These are phyloP conservation scores for Gymnoscopelus braueri DNA, from an alignment of 2,797 vertebrate species.

Conservation along the genomic window DNA sequence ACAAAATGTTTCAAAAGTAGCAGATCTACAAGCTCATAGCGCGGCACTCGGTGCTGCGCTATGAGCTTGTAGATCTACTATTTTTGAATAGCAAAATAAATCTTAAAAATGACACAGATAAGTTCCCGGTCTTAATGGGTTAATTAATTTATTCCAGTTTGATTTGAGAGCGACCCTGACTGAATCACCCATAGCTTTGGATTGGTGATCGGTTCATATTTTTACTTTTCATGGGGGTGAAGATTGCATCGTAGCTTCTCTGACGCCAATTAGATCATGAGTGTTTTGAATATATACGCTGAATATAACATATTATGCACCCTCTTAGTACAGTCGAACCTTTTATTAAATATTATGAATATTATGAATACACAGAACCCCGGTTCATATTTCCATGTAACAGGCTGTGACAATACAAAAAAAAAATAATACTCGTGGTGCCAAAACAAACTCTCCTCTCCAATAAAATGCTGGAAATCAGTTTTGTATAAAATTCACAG, in stretches of 20 bases:
- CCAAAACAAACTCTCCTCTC: conserved; percentile 35
- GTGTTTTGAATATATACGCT: no score
- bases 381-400: background rate
- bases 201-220: background rate
- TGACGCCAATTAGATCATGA: background rate
- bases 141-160: conserved; percentile 48
- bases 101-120: no score
- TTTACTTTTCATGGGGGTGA: background rate
- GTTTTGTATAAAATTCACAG: conserved; percentile 31
- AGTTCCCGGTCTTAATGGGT: no score
- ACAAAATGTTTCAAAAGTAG: no score
- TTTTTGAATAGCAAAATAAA: no score
- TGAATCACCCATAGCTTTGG: conserved; percentile 1
- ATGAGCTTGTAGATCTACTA: no score
- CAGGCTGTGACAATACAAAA: conserved; percentile 14
- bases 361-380: no score
- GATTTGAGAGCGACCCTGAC: conserved; percentile 13
- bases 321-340: no score
- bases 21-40: no score
- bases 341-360: no score
- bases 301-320: no score
- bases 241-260: background rate
- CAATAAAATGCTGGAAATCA: conserved; percentile 47
- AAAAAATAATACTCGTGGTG: conserved; percentile 30
- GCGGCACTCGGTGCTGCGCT: no score